phyloP scores from a whole-genome alignment of 2,888 invertebrate genomes.

The Cinara cedri region DNA sequence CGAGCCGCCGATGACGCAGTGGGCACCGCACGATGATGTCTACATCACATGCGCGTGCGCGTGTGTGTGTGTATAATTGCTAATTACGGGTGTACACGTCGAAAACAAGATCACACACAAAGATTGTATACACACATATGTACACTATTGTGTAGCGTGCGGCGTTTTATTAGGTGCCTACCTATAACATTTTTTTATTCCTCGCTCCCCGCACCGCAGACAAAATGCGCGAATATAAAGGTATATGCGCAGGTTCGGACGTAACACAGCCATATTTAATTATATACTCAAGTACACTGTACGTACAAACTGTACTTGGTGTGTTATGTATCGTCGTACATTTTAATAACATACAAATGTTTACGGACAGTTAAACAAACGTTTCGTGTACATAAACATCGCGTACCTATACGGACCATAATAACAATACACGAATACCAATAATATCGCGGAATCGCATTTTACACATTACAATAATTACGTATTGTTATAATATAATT shows the following conservation, averaged over 20 bases:
- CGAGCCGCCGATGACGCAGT: too few relatives aligned
- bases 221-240: constrained; percentile 26
- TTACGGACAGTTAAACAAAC: constrained; percentile 49
- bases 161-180: too few relatives aligned
- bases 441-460: not conserved
- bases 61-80: constrained; percentile 28
- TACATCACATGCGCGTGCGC: not conserved
- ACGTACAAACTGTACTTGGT: too few relatives aligned
- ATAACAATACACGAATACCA: not conserved
- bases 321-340: too few relatives aligned
- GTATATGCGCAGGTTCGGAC: too few relatives aligned
- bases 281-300: constrained; percentile 1
- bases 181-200: too few relatives aligned
- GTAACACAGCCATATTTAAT: constrained; percentile 44
- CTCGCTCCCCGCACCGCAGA: too few relatives aligned
- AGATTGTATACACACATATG: not conserved
- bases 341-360: not conserved
- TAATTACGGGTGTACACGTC: constrained; percentile 34
- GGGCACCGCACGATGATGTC: constrained; percentile 5
- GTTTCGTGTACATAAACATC: not conserved
- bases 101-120: constrained; percentile 31
- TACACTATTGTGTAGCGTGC: too few relatives aligned
- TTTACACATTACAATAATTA: too few relatives aligned
- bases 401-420: not conserved
- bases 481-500: not conserved